These are phyloP conservation scores for Ceraclea dissimilis DNA, from an alignment of 2,888 invertebrate species.

Conservation along the genomic window DNA sequence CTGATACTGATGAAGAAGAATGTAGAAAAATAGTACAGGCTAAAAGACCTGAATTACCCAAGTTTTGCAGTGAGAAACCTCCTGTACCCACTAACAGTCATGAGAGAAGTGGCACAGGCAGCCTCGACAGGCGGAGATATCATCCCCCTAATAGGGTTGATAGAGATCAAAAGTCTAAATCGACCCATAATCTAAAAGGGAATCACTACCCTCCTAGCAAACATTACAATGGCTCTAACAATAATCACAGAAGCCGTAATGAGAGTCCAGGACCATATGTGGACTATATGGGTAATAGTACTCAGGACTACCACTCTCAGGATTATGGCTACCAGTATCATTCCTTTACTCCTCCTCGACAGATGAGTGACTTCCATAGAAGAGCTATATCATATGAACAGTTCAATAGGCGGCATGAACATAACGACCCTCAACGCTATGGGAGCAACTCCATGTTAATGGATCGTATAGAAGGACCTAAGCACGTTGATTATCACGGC, in stretches of 20 bases:
- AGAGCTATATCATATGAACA: slow-evolving; percentile 52
- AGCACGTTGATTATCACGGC: slow-evolving; percentile 22
- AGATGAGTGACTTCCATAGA: slow-evolving; percentile 39
- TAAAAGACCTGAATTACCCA: slow-evolving; percentile 18
- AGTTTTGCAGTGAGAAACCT: slow-evolving; percentile 24
- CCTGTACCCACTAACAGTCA: slow-evolving; percentile 26
- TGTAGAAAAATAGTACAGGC: slow-evolving; percentile 16
- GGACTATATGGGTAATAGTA: slow-evolving; percentile 15
- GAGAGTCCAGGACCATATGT: slow-evolving; percentile 11
- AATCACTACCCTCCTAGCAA: slow-evolving; percentile 9
- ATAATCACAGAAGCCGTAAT: slow-evolving; percentile 5
- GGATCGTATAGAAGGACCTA: slow-evolving; percentile 29
- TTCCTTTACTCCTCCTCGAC: slow-evolving; percentile 40
- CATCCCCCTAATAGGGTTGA: slow-evolving; percentile 46
- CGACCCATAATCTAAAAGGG: slow-evolving; percentile 37
- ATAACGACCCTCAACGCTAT: slow-evolving; percentile 39
- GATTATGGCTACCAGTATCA: slow-evolving; percentile 12
- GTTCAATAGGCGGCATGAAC: slow-evolving; percentile 51
- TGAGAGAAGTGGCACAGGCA: slow-evolving; percentile 39
- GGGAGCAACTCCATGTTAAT: slow-evolving; percentile 41
- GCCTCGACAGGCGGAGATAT: slow-evolving; percentile 51
- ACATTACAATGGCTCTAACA: slow-evolving; percentile 4
- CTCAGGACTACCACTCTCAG: slow-evolving; percentile 7
- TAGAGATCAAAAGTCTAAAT: slow-evolving; percentile 57
- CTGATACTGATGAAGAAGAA: slow-evolving; percentile 17